A percentile compares a stretch with the other conserved stretches of the same genome.
These are phyloP conservation scores for Corvus cornix DNA, from an alignment of 2,113 vertebrate genomes.

Conservation along the genomic window DNA sequence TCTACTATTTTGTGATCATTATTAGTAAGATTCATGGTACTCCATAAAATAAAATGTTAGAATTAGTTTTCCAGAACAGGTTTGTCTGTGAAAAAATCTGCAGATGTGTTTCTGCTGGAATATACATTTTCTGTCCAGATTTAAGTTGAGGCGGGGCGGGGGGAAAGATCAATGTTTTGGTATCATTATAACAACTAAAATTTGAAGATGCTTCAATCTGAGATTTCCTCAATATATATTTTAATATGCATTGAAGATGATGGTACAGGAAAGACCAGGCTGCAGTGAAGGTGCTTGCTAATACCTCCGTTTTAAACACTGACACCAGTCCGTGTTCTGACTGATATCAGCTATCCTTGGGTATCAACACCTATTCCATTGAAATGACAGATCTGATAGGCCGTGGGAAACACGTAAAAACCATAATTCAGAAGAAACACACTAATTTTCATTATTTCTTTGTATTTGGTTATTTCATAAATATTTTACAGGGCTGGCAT, in stretches of 20 bases:
- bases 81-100: not conserved
- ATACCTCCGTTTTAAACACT: not conserved
- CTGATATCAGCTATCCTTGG: not conserved
- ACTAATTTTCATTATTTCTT: not conserved
- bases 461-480: not conserved
- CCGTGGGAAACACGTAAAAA: not conserved
- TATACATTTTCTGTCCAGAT: not conserved
- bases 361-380: not conserved
- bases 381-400: not conserved
- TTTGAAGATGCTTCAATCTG: not conserved
- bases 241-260: not conserved
- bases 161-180: rapidly evolving
- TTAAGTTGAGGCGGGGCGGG: not conserved
- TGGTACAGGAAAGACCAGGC: not conserved
- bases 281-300: not conserved
- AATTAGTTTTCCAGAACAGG: not conserved
- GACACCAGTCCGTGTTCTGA: not conserved
- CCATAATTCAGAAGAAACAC: not conserved
- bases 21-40: not conserved
- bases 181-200: not conserved
- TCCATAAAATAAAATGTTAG: not conserved
- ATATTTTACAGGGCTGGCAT: not conserved
- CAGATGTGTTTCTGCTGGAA: not conserved
- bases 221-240: not conserved
- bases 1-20: not conserved